A percentile compares a stretch with the other conserved stretches of the same genome.
Conservation (phyloP, 2,797 vertebrate species). For the Staurois parvus region DNA sequence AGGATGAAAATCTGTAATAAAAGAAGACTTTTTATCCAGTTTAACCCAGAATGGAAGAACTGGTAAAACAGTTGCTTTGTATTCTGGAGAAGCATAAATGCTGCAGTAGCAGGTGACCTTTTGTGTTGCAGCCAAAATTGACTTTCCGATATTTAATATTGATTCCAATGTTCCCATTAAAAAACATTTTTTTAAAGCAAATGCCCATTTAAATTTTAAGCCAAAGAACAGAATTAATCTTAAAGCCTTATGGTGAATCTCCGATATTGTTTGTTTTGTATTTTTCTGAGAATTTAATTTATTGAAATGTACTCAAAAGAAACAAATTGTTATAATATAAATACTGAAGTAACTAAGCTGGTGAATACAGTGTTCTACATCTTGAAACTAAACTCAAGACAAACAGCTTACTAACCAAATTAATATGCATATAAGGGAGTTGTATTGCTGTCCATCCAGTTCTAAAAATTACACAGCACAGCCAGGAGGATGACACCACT, state of each 20-base stretch:
- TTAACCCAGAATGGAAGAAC: neutral
- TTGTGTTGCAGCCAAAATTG: slow-evolving; percentile 18
- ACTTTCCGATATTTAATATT: slow-evolving; percentile 43
- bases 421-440: neutral
- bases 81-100: neutral
- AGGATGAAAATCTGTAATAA: neutral
- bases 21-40: neutral
- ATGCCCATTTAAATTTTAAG: slow-evolving; percentile 22
- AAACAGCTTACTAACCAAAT: neutral
- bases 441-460: no score
- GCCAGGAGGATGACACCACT: no score
- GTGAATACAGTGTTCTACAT: neutral
- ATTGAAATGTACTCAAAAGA: neutral
- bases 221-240: slow-evolving; percentile 3
- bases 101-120: slow-evolving; percentile 13
- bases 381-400: neutral
- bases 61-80: slow-evolving; percentile 1
- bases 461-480: no score
- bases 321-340: neutral
- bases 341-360: neutral
- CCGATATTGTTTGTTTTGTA: neutral
- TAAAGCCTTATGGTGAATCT: neutral
- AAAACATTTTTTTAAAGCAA: slow-evolving; percentile 20
- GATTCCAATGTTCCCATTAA: slow-evolving; percentile 39
- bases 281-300: neutral